phyloP scores from a whole-genome alignment of 2,888 invertebrate species.

The Galerucella nymphaeae region DNA sequence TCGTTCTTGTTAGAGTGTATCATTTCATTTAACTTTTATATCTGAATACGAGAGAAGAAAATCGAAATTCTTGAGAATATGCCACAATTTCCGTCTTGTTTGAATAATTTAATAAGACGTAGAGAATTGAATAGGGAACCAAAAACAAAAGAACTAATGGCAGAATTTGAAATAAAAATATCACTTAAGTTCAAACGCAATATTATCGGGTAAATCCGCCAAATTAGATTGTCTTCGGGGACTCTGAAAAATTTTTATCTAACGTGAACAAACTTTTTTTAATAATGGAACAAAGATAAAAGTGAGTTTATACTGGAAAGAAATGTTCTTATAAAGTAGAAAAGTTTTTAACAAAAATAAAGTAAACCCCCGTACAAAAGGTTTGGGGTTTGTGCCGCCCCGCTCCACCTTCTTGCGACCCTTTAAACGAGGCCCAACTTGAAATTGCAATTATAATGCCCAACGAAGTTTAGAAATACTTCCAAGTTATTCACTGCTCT shows the following conservation, averaged over 20 bases:
- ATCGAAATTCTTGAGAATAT: slow-evolving; percentile 34
- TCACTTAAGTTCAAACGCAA: slow-evolving; percentile 36
- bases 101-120: slow-evolving; percentile 44
- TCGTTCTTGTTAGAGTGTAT: slow-evolving; percentile 35
- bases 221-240: slow-evolving; percentile 51
- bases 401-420: slow-evolving; percentile 35
- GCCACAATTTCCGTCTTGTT: slow-evolving; percentile 42
- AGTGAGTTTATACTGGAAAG: slow-evolving; percentile 60
- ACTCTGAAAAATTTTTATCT: slow-evolving; percentile 31
- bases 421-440: slow-evolving; percentile 52
- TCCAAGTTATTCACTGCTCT: slow-evolving; percentile 48
- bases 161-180: slow-evolving; percentile 44
- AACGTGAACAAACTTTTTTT: slow-evolving; percentile 56
- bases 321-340: slow-evolving; percentile 59
- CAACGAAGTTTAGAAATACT: slow-evolving; percentile 54
- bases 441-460: slow-evolving; percentile 58
- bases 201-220: slow-evolving; percentile 40
- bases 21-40: slow-evolving; percentile 38
- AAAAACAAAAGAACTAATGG: slow-evolving; percentile 44
- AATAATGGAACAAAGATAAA: slow-evolving; percentile 60
- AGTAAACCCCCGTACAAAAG: slow-evolving; percentile 54
- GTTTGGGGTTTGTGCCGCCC: slow-evolving; percentile 42
- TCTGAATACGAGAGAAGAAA: slow-evolving; percentile 29
- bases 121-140: slow-evolving; percentile 40
- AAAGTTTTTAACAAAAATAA: slow-evolving; percentile 59